Evolutionary conservation across 2,113 vertebrate genomes (phyloP), one percentile per base, ranked within the genome.

Genomic region (Chelonoidis abingdonii): DNA sequence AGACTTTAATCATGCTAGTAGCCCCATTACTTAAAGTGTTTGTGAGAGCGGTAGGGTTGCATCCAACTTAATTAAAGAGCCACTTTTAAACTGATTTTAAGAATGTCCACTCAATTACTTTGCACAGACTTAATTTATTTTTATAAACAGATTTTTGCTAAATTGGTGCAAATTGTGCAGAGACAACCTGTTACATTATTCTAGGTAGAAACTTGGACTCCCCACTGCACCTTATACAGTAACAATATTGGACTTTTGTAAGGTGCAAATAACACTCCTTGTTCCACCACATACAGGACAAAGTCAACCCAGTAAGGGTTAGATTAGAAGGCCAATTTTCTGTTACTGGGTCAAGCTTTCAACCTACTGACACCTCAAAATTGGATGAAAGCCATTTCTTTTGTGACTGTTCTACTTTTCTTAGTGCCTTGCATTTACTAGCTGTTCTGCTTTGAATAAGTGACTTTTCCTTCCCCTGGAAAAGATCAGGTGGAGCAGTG

Each of bases 371-470:
- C 52, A 19, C 4, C 47, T 69, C 29, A 57, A 41, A 52, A 72
- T 29, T 50, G 35, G 54, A 35, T 85, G 21, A 1, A 38, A 86
- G 83, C 75, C 5, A 38, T 52, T 22, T 80, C 13, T 12, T 78
- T 47, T 31, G 0, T 13, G 27, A 2, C 79, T 22, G 49, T 1
- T 47, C 62, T 54, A 1, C 2, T 24, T 5, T 38, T 14, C 41
- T 21, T 27, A 35, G 14, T 10, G 27, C 81, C 41, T 17, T 75
- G 72, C 21, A 44, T 75, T 44, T 76, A 11, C 11, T 76, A 47
- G 11, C 41, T 44, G 25, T 75, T 75, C 69, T 41, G 38, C 9
- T 86, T 69, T 80, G 83, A 50, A n/a, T 25, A 27, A 52, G 24
- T 17, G 13, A 16, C 59, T 3, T 44, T 25, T 53, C 16, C 53